Conservation (phyloP, 2,888 invertebrate genomes). For the Argyresthia albistria region DNA sequence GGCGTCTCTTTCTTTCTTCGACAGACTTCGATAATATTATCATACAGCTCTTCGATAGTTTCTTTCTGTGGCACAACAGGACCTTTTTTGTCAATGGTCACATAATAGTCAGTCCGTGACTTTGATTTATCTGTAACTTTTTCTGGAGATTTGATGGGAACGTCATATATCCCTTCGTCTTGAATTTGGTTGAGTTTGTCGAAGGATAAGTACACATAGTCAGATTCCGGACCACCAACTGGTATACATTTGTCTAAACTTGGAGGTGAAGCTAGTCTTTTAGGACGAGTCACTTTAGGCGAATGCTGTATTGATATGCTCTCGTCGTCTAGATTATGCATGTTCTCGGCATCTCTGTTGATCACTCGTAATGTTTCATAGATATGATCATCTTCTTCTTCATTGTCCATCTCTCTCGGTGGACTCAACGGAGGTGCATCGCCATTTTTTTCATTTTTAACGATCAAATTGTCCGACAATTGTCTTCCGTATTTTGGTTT, state of each 20-base stretch:
- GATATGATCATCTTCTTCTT: slow-evolving; percentile 71
- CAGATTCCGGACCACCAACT: slow-evolving; percentile 48
- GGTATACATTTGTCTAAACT: slow-evolving; percentile 23
- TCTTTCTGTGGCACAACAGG: slow-evolving; percentile 15
- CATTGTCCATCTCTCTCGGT: slow-evolving; percentile 27
- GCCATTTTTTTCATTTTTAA: slow-evolving; percentile 17
- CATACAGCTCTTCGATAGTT: slow-evolving; percentile 46
- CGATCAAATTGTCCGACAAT: slow-evolving; percentile 42
- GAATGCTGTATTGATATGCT: slow-evolving; percentile 47
- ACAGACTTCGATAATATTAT: slow-evolving; percentile 51
- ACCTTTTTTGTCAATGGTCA: slow-evolving; percentile 42
- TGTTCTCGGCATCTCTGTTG: slow-evolving; percentile 33
- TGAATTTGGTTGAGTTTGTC: slow-evolving; percentile 47
- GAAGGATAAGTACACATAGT: slow-evolving; percentile 64
- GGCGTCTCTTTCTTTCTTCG: slow-evolving; percentile 44
- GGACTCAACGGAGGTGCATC: slow-evolving; percentile 21
- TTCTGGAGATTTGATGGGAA: slow-evolving; percentile 49
- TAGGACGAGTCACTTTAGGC: slow-evolving; percentile 31
- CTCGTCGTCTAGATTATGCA: slow-evolving; percentile 36
- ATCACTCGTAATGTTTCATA: slow-evolving; percentile 73
- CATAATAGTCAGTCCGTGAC: slow-evolving; percentile 36
- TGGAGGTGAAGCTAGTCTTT: slow-evolving; percentile 48
- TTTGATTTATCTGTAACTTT: slow-evolving; percentile 26
- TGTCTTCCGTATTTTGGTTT: slow-evolving; percentile 51
- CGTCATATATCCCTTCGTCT: slow-evolving; percentile 52